Evolutionary conservation across 2,113 vertebrate genomes (phyloP).

Genomic region (Arenaria interpres): DNA sequence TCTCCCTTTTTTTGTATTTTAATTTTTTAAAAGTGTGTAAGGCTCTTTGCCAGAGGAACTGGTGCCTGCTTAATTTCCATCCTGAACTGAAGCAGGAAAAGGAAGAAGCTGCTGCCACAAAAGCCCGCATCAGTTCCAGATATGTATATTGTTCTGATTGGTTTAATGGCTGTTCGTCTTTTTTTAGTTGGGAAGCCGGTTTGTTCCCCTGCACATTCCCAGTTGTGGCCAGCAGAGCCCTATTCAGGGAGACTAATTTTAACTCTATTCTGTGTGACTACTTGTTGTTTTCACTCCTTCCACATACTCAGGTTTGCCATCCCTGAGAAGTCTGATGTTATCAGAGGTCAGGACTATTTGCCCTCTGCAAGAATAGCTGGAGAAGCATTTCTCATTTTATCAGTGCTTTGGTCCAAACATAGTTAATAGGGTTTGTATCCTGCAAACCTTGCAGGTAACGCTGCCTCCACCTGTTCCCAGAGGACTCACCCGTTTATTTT

Average conservation of each 20-base stretch:
- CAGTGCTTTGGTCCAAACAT: not conserved
- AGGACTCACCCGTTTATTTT: not conserved
- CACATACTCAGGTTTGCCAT: constrained; percentile 44
- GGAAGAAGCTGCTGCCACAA: constrained; percentile 73
- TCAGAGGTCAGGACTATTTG: not conserved
- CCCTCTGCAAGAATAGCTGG: not conserved
- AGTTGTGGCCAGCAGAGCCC: not conserved
- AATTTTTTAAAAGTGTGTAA: constrained; percentile 71
- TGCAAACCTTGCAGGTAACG: not conserved
- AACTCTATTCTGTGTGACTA: constrained; percentile 18
- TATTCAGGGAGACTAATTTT: constrained; percentile 11
- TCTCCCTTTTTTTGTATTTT: constrained; percentile 82
- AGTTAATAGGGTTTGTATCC: not conserved
- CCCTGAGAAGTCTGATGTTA: not conserved
- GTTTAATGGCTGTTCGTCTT: not conserved
- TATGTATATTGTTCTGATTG: constrained; percentile 13
- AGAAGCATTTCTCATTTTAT: not conserved
- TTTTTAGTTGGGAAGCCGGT: not conserved
- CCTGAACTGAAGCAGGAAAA: constrained; percentile 69
- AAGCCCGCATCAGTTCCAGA: constrained; percentile 55
- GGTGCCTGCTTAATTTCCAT: constrained; percentile 75
- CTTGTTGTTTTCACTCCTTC: constrained; percentile 18
- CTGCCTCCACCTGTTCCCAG: constrained; percentile 21
- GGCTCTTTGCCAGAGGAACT: constrained; percentile 75
- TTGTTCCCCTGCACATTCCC: not conserved